Evolutionary conservation across 2,113 vertebrate genomes (phyloP).

Genomic region (Hippopotamus amphibius): DNA sequence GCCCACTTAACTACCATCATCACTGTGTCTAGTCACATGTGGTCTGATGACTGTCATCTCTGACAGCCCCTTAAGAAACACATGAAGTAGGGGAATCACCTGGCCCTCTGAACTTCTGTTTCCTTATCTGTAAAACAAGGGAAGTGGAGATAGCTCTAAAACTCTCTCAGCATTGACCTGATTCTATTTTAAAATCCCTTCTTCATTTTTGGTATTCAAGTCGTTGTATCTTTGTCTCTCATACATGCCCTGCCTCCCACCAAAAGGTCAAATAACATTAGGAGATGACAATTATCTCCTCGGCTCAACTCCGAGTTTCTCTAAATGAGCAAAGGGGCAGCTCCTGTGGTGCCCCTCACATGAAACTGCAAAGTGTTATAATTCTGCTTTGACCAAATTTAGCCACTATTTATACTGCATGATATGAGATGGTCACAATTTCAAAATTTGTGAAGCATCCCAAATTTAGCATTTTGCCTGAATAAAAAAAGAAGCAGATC

Average conservation of each 20-base stretch:
- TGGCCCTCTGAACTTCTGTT: neutral
- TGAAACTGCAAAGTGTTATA: neutral
- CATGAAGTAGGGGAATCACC: neutral
- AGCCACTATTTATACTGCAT: neutral
- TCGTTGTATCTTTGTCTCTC: neutral
- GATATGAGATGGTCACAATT: neutral
- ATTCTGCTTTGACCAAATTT: neutral
- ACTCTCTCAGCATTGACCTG: neutral
- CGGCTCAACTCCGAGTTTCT: neutral
- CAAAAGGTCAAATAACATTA: neutral
- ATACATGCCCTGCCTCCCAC: neutral
- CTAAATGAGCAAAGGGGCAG: neutral
- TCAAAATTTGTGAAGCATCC: neutral
- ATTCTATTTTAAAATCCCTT: neutral
- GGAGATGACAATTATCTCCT: neutral
- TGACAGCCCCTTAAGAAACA: neutral
- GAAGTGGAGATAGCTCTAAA: neutral
- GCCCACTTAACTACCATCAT: neutral
- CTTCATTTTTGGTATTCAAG: neutral
- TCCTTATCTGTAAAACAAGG: constrained; percentile 4
- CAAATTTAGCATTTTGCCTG: constrained; percentile 30
- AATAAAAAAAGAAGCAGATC: neutral
- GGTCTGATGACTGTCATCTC: neutral
- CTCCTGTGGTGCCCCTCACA: neutral
- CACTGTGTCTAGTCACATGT: neutral